These are phyloP conservation scores for Turdus rufiventris DNA, from an alignment of 2,113 vertebrate species.

Conservation along the genomic window DNA sequence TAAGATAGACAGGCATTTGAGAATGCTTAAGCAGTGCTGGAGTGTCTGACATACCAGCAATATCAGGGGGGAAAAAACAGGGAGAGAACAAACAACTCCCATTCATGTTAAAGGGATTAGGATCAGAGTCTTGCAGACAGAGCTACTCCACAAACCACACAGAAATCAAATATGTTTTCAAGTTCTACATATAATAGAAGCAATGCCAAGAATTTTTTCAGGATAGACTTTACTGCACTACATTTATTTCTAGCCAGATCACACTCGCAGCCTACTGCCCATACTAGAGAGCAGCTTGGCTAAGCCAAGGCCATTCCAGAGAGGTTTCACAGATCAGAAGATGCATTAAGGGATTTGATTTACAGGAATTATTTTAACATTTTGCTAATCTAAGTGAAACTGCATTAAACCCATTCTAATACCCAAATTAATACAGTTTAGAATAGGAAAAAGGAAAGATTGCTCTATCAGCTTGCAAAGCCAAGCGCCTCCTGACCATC, in stretches of 20 bases:
- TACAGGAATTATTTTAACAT: neutral
- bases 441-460: neutral
- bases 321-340: conserved; percentile 14
- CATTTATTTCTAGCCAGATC: neutral
- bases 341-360: conserved; percentile 8
- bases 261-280: neutral
- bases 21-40: neutral
- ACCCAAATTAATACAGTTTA: neutral
- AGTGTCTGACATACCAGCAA: neutral
- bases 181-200: neutral
- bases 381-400: conserved; percentile 20
- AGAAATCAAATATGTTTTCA: neutral
- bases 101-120: neutral
- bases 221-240: neutral
- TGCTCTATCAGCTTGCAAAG: neutral
- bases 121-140: neutral
- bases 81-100: neutral
- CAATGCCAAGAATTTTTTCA: conserved; percentile 12
- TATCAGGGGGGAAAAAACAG: neutral
- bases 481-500: neutral
- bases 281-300: neutral
- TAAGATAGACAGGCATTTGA: neutral
- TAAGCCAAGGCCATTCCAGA: conserved; percentile 25
- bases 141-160: neutral
- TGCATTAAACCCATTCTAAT: neutral